Evolutionary conservation across 2,888 invertebrate genomes (phyloP).

Genomic region (Chalcis sispes): DNA sequence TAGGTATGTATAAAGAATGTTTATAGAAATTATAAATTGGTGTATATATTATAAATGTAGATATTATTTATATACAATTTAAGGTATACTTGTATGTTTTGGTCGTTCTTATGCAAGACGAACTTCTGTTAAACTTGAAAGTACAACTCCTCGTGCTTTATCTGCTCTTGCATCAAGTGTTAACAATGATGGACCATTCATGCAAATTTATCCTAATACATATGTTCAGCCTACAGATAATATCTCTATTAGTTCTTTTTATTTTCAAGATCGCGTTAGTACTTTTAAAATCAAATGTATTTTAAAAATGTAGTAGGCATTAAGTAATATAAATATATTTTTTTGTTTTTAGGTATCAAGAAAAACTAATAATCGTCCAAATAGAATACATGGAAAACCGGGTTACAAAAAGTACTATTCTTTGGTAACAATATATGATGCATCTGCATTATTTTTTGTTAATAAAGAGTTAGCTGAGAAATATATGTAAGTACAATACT

Average conservation of each 20-base stretch:
- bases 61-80: constrained; percentile 44
- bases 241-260: constrained; percentile 85
- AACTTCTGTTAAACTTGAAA: constrained; percentile 84
- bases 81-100: constrained; percentile 89
- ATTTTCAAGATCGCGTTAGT: constrained; percentile 86
- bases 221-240: constrained; percentile 69
- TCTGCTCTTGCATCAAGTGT: constrained; percentile 82
- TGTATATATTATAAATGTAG: constrained; percentile 4
- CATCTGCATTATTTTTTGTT: constrained; percentile 86
- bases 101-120: constrained; percentile 85
- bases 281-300: background rate
- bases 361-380: constrained; percentile 66
- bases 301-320: background rate
- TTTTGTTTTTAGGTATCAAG: constrained; percentile 63
- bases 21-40: constrained; percentile 18
- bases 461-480: constrained; percentile 89
- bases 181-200: constrained; percentile 78
- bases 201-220: constrained; percentile 77
- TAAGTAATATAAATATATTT: background rate
- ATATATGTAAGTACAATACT: constrained; percentile 80
- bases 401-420: constrained; percentile 76
- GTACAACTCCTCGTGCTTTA: constrained; percentile 87
- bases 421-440: constrained; percentile 85
- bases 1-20: constrained; percentile 77
- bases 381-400: constrained; percentile 66